phyloP scores from a whole-genome alignment of 2,797 vertebrate genomes.

The Gallinago solitaria region DNA sequence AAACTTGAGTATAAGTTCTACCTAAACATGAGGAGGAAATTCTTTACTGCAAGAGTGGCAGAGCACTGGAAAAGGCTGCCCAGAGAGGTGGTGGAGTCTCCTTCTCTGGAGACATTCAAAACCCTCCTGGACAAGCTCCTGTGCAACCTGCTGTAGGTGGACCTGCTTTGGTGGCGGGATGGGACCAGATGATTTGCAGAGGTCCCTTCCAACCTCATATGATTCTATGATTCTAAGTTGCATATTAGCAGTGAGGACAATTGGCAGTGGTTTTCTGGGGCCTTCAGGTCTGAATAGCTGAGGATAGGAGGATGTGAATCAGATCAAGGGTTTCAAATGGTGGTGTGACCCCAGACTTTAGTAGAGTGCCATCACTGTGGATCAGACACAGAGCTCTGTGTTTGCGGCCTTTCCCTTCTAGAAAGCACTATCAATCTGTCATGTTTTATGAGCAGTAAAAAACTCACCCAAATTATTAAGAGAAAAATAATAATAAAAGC shows the following conservation, averaged over 20 bases:
- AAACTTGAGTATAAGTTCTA: too few species aligned
- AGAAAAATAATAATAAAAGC: slow-evolving; percentile 33
- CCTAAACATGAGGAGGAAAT: too few species aligned
- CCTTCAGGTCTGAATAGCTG: not conserved
- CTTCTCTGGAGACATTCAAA: too few species aligned
- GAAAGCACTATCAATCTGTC: slow-evolving; percentile 9
- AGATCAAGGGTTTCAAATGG: not conserved
- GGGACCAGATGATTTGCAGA: too few species aligned
- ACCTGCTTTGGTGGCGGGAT: too few species aligned
- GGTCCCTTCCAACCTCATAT: too few species aligned
- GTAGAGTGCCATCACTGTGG: not conserved
- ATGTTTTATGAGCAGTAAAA: slow-evolving; percentile 25
- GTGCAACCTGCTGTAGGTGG: too few species aligned
- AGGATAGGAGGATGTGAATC: not conserved
- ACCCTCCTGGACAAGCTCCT: too few species aligned
- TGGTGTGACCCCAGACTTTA: not conserved
- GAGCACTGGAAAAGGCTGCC: too few species aligned
- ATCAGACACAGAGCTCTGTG: not conserved
- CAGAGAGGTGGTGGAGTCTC: too few species aligned
- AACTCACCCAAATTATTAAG: slow-evolving; percentile 34
- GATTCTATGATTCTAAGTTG: not conserved
- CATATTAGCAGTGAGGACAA: not conserved
- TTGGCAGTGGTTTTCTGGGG: not conserved
- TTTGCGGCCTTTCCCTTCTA: not conserved
- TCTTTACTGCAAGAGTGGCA: too few species aligned